Base-by-base conservation (phyloP, 1,140 invertebrate genomes). In the Triops longicaudatus region DNA sequence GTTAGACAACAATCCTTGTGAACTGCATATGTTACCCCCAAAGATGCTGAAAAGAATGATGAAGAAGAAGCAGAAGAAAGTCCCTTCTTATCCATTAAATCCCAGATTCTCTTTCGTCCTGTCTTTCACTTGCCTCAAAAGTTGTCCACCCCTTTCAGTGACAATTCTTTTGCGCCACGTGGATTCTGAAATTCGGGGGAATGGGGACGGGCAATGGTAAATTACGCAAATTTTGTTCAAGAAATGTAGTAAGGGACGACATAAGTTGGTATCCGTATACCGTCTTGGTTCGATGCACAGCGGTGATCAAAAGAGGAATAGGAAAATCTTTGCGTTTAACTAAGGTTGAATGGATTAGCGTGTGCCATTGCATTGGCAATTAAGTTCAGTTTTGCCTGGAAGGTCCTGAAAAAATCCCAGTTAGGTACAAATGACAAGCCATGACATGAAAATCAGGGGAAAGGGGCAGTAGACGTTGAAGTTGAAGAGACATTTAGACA, bases 111-210 rank as follows among this genome's bases (percentile, higher is more conserved):
- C 50, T 63, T 63, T 63, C 50, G 50, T 63, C 50, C 50, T 63
- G 50, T 63, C 50, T 63, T 63, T 63, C 50, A 63, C 50, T 63
- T 63, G 50, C 50, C 50, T 63, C 50, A 63, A 22, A 63, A 63
- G 50, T 63, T 63, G 50, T 63, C 50, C 50, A 63, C 50, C 50
- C 31, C 50, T 9, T 63, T 63, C 50, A 63, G 7, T 63, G 50
- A 63, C 50, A 63, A 63, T 22, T 63, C 14, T 6, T 37, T 63
- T 63, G 50, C 50, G 50, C 50, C 50, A 63, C 50, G 50, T 63
- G 50, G 14, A 63, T 63, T 17, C 50, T 14, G 50, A 14, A n/a
- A 63, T n/a, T n/a, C 5, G 50, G 22, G 14, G 50, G 50, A n/a
- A 22, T 17, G 44, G 14, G 50, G 14, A 14, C 22, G 22, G 17